Evolutionary conservation across 2,888 invertebrate genomes (phyloP).

Genomic region (Megamerina dolium): DNA sequence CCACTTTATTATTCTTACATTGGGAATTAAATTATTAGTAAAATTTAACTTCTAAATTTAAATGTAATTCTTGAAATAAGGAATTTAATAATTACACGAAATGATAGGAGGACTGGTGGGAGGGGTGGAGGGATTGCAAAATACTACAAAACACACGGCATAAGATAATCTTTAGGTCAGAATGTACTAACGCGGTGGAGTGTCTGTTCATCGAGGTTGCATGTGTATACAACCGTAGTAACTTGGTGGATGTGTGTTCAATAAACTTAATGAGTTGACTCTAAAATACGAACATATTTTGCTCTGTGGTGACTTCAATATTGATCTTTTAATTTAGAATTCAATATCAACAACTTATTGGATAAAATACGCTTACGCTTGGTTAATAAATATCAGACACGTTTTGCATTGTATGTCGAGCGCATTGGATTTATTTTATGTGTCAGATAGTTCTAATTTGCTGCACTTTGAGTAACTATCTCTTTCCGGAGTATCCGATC

Average conservation of each 20-base stretch:
- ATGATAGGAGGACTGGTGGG: conserved; percentile 5
- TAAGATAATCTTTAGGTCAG: not conserved
- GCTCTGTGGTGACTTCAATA: conserved; percentile 4
- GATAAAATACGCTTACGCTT: not conserved
- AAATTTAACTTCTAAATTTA: too few species aligned
- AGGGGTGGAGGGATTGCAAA: conserved; percentile 1
- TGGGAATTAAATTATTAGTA: too few species aligned
- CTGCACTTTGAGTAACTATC: conserved; percentile 4
- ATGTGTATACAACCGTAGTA: not conserved
- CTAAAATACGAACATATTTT: conserved; percentile 5
- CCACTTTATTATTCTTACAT: too few species aligned
- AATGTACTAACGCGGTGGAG: too few species aligned
- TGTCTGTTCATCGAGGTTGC: too few species aligned
- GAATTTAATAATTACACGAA: too few species aligned
- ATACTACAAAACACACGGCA: not conserved
- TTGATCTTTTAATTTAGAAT: not conserved
- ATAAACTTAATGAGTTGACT: not conserved
- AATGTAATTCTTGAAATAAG: too few species aligned
- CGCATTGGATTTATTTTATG: conserved; percentile 1
- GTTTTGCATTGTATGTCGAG: conserved; percentile 5
- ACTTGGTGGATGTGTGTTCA: not conserved
- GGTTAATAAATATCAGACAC: conserved; percentile 2
- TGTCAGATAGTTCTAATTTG: not conserved
- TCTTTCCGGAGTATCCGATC: conserved; percentile 3
- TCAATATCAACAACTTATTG: not conserved